Evolutionary conservation across 2,797 vertebrate genomes (phyloP).

Genomic region (Pipistrellus kuhlii): DNA sequence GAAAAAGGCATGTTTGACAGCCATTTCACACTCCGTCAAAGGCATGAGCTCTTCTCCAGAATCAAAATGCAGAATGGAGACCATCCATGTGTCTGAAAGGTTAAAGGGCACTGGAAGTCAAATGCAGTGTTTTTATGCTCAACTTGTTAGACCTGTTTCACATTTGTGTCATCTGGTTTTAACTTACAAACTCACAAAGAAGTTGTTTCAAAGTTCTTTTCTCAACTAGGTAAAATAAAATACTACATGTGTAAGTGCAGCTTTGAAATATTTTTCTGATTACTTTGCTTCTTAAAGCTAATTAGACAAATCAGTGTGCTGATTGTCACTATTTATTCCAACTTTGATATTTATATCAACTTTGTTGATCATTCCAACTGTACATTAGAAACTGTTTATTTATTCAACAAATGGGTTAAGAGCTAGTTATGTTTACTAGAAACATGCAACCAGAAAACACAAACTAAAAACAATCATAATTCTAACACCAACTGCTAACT

Average conservation of each 20-base stretch:
- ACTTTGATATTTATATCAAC: not conserved
- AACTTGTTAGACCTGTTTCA: not conserved
- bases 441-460: slow-evolving; percentile 18
- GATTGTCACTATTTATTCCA: not conserved
- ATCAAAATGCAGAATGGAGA: not conserved
- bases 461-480: slow-evolving; percentile 3
- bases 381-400: slow-evolving; percentile 18
- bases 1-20: slow-evolving; percentile 54
- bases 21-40: slow-evolving; percentile 25
- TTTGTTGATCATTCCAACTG: not conserved
- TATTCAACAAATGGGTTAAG: slow-evolving; percentile 13
- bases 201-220: slow-evolving; percentile 26
- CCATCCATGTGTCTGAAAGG: not conserved
- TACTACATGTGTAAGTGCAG: not conserved
- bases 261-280: not conserved
- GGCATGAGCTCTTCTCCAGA: not conserved
- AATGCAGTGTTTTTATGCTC: not conserved
- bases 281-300: slow-evolving; percentile 27
- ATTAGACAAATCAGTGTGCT: not conserved
- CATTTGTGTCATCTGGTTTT: not conserved
- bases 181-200: not conserved
- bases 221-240: not conserved
- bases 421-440: not conserved
- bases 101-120: not conserved
- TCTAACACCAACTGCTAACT: not conserved